Evolutionary conservation across 53 echinoderm and acorn worm species (phyloP).

Genomic region (Astropecten irregularis): DNA sequence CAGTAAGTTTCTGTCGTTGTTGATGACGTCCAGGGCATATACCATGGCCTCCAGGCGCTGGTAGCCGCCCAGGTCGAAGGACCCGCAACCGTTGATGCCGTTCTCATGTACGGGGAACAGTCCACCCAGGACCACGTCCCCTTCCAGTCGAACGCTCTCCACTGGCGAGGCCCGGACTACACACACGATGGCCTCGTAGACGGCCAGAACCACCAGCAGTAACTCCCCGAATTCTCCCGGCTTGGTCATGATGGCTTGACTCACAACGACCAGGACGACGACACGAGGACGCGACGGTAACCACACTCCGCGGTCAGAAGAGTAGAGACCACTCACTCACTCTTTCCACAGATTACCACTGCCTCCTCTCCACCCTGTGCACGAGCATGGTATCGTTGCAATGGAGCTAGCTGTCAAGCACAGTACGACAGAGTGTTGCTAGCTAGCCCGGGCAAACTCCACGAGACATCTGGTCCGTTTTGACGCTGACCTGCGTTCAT

Average conservation of each 20-base stretch:
- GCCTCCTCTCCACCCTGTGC: constrained; percentile 2
- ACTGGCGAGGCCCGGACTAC: background rate
- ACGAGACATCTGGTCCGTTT: background rate
- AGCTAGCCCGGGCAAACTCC: background rate
- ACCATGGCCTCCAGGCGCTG: constrained; percentile 97
- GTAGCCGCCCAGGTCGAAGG: constrained; percentile 80
- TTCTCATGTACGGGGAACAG: constrained; percentile 88
- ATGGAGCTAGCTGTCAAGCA: background rate
- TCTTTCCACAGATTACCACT: background rate
- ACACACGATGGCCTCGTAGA: background rate
- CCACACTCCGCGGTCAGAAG: background rate
- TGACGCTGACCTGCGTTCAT: constrained; percentile 13
- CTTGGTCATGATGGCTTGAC: constrained; percentile 3
- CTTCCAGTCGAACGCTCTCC: constrained; percentile 52
- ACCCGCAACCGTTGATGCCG: constrained; percentile 79
- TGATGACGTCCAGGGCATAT: constrained; percentile 83
- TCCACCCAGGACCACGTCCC: constrained; percentile 88
- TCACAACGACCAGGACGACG: background rate
- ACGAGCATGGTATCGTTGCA: no score
- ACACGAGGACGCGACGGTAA: background rate
- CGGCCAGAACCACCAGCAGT: background rate
- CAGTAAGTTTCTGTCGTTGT: constrained; percentile 66
- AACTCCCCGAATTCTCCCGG: constrained; percentile 8
- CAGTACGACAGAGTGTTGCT: background rate
- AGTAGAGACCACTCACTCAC: background rate